These are phyloP conservation scores for Phaonia tiefii DNA, from an alignment of 2,888 invertebrate genomes.

Conservation along the genomic window DNA sequence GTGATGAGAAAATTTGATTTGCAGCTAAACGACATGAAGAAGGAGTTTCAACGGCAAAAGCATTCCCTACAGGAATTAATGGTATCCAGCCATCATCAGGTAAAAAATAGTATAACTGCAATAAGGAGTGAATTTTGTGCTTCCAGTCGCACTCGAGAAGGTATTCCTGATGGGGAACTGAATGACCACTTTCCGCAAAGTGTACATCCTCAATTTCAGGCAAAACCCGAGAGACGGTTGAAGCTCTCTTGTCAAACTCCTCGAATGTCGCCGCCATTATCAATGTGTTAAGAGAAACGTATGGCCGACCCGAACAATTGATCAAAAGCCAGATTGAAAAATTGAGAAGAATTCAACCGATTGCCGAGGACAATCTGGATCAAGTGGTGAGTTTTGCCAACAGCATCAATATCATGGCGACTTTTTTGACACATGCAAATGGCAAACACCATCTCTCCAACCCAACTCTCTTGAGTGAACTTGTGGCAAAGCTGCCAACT, in stretches of 20 bases:
- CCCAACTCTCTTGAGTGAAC: neutral
- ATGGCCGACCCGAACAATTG: constrained; percentile 25
- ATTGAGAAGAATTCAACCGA: neutral
- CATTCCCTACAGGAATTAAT: no score
- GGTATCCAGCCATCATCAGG: no score
- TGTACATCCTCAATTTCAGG: neutral
- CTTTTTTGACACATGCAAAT: neutral
- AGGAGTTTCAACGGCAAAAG: no score
- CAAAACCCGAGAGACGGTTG: neutral
- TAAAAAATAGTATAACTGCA: no score
- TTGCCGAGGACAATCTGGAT: constrained; percentile 28
- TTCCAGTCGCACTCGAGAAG: no score
- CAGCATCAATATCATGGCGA: constrained; percentile 2
- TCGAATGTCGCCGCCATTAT: constrained; percentile 29
- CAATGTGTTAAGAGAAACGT: constrained; percentile 28
- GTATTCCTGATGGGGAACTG: no score
- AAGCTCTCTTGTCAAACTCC: neutral
- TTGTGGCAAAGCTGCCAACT: neutral
- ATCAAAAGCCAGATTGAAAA: constrained; percentile 23
- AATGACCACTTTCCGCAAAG: no score
- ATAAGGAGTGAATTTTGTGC: no score
- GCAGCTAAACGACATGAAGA: no score
- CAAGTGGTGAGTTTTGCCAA: neutral
- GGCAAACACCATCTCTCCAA: neutral
- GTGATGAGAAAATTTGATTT: no score